Evolutionary conservation across 1,140 invertebrate genomes (phyloP).

Genomic region (Heterodera carotae): DNA sequence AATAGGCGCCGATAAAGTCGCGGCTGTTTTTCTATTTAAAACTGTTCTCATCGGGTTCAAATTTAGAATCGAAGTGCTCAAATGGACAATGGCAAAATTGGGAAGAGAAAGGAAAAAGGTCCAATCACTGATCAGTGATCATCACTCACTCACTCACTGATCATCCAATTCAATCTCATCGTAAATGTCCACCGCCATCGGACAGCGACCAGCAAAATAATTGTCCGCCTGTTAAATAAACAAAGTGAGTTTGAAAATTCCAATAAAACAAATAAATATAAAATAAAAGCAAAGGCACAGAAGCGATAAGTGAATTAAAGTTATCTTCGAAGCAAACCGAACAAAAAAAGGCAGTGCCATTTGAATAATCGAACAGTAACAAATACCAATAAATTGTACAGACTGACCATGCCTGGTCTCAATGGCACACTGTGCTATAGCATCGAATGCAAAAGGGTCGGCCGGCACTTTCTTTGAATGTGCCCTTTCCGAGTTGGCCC

Average conservation of each 20-base stretch:
- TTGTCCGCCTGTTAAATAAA: conserved; percentile 50
- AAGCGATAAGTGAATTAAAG: not conserved
- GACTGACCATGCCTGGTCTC: not conserved
- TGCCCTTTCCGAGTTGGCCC: conserved; percentile 93
- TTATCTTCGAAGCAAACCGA: too few relatives aligned
- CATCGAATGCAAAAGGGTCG: conserved; percentile 82
- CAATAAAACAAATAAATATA: not conserved
- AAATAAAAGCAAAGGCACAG: not conserved
- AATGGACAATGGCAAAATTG: not conserved
- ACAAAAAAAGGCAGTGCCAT: not conserved
- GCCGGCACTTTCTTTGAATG: conserved; percentile 96
- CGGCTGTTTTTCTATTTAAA: not conserved
- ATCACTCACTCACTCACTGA: not conserved
- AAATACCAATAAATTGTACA: not conserved
- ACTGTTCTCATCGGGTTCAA: not conserved
- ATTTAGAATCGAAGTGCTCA: not conserved
- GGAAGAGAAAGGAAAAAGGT: not conserved
- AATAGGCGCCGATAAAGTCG: too few relatives aligned
- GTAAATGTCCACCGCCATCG: conserved; percentile 55
- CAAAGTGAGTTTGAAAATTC: not conserved
- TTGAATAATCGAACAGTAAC: not conserved
- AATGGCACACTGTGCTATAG: conserved; percentile 14
- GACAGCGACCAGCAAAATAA: conserved; percentile 51
- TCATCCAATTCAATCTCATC: conserved; percentile 53
- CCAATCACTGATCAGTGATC: conserved; percentile 12